Percentiles rank a stretch among this genome's conserved stretches.
Evolutionary conservation across 2,797 vertebrate species (phyloP).

Genomic region (Aselliscus stoliczkanus): DNA sequence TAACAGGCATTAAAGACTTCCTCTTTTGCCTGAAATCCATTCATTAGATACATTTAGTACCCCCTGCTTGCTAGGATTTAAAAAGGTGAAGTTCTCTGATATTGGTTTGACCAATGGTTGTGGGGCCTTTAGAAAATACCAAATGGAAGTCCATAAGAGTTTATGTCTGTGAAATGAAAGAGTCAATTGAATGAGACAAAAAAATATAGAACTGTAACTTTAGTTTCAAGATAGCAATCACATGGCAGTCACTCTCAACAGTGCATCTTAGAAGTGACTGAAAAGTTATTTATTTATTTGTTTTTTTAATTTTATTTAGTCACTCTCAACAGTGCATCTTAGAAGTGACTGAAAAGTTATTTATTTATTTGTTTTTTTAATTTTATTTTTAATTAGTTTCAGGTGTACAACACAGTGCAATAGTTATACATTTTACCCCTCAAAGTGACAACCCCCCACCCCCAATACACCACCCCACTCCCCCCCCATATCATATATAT

Average conservation of each 20-base stretch:
- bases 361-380: too few species aligned
- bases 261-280: not conserved
- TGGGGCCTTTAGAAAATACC: not conserved
- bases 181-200: constrained; percentile 39
- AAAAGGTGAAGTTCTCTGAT: not conserved
- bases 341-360: too few species aligned
- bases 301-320: too few species aligned
- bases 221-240: not conserved
- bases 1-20: not conserved
- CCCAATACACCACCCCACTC: too few species aligned
- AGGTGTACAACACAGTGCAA: too few species aligned
- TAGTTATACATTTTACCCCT: too few species aligned
- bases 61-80: not conserved
- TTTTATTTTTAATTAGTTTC: too few species aligned
- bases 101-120: not conserved
- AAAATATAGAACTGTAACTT: not conserved
- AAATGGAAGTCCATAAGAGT: not conserved
- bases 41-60: not conserved
- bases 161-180: constrained; percentile 40
- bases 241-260: not conserved
- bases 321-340: too few species aligned
- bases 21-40: not conserved
- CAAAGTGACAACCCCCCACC: too few species aligned
- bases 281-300: not conserved
- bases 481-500: too few species aligned